Evolutionary conservation across 2,797 vertebrate species (phyloP).

Genomic region (Chiloscyllium punctatum): DNA sequence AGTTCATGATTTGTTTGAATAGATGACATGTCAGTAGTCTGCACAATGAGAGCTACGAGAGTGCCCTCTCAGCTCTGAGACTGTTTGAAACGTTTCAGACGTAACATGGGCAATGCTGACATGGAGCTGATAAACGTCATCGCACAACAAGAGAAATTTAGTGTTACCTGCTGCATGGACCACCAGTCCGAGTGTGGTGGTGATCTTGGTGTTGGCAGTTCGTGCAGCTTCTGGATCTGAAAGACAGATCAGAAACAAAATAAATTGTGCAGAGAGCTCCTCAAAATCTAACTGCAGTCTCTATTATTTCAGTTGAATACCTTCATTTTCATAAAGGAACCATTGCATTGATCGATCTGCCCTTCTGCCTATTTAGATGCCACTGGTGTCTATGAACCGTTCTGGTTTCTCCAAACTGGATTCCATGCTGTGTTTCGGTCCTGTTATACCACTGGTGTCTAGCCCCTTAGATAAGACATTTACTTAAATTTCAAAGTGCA

Average conservation of each 20-base stretch:
- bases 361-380: not conserved
- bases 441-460: not conserved
- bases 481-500: not conserved
- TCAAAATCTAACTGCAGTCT: not conserved
- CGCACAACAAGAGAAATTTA: not conserved
- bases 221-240: conserved; percentile 86
- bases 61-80: not conserved
- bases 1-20: not conserved
- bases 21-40: not conserved
- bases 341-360: not conserved
- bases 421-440: not conserved
- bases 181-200: conserved; percentile 89
- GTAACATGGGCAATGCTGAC: not conserved
- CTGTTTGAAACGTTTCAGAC: not conserved
- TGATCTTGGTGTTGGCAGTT: conserved; percentile 82
- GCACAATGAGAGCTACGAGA: not conserved
- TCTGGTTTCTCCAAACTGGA: not conserved
- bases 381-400: not conserved
- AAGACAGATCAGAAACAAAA: conserved; percentile 35
- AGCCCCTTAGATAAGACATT: not conserved
- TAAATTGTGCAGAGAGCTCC: not conserved
- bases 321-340: not conserved
- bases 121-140: not conserved
- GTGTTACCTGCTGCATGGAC: conserved; percentile 89
- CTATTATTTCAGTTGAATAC: not conserved